Evolutionary conservation across 2,113 vertebrate genomes (phyloP), one percentile per base, ranked within the genome.

Genomic region (Burhinus oedicnemus): DNA sequence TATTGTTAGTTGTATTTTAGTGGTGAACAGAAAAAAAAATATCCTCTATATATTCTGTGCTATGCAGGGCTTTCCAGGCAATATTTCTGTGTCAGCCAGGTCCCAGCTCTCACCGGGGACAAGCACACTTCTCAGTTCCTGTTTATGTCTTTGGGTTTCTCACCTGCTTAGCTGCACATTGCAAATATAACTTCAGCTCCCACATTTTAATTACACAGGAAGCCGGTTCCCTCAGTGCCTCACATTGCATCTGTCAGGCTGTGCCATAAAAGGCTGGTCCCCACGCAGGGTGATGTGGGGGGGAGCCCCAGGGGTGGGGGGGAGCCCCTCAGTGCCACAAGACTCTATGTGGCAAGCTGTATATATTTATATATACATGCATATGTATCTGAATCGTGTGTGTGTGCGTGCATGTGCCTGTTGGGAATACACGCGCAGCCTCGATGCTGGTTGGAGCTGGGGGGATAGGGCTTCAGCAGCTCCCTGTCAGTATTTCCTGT

Each of bases 261-360:
- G 26, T 25, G 20, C 1, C 1, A 14, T 34, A 25, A 40, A 55
- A 75, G 17, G 15, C 42, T 57, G 45, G 40, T 61, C 34, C 49
- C 8, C 0, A 0, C 1, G 3, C 15, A n/a, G 44, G 0, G 0
- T 34, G 14, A 23, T 3, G 14, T 15, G 15, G 1, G 1, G 25
- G 7, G 45, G 20, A 80, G 5, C 45, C 6, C 9, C 58, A 16
- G 32, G 21, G 32, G 17, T 0, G 2, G 18, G 4, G 4, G 13
- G 6, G 10, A 61, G 9, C 11, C 16, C 20, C 45, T 12, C n/a
- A 49, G 0, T 22, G 27, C 57, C 47, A 23, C 44, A n/a, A 32
- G 14, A 29, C 11, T 20, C 19, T 44, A 3, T 8, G 8, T 42
- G n/a, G 16, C 7, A 66, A 70, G 19, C 19, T 42, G 22, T 9